Evolutionary conservation across 2,113 vertebrate species (phyloP), one percentile per base, ranked within the genome.

Genomic region (Pterocles burchelli): DNA sequence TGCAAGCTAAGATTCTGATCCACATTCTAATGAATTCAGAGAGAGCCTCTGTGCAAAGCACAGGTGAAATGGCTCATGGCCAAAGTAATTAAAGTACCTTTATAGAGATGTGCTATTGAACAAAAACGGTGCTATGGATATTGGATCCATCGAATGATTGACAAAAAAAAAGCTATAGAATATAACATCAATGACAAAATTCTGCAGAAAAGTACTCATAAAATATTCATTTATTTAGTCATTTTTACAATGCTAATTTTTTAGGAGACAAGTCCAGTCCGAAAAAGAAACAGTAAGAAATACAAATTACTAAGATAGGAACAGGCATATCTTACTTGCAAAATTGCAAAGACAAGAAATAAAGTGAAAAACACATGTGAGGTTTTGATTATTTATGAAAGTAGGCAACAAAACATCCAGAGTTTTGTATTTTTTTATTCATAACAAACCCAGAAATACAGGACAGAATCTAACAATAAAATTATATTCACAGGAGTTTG

Each of bases 81-180:
- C 70, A 83, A 83, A 73, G 7, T 54, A 88, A 28, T 52, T 13
- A 58, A 79, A 58, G 20, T 43, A 18, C 2, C 4, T 58, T 61
- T 41, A 46, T 2, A 43, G 36, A 84, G 74, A 51, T n/a, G 12
- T 43, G 6, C 2, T 71, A 2, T 13, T 66, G 45, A 81, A 54
- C 0, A 1, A 70, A 91, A 68, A 4, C 3, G 12, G 14, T 25
- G 45, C 4, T 63, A 31, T 7, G 75, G 29, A 34, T 38, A 68
- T 21, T 72, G 17, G 9, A 66, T 79, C 16, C 12, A 89, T 10
- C 13, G 57, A 63, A 81, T 26, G 18, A 57, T 25, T 38, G 22
- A n/a, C 2, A 6, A 51, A 68, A 63, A 52, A 8, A 49, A 1
- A 3, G 0, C 12, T 52, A 33, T 12, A 15, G 14, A 81, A 41